Evolutionary conservation across 2,888 invertebrate genomes (phyloP).

Genomic region (Agonopterix subpropinquella): DNA sequence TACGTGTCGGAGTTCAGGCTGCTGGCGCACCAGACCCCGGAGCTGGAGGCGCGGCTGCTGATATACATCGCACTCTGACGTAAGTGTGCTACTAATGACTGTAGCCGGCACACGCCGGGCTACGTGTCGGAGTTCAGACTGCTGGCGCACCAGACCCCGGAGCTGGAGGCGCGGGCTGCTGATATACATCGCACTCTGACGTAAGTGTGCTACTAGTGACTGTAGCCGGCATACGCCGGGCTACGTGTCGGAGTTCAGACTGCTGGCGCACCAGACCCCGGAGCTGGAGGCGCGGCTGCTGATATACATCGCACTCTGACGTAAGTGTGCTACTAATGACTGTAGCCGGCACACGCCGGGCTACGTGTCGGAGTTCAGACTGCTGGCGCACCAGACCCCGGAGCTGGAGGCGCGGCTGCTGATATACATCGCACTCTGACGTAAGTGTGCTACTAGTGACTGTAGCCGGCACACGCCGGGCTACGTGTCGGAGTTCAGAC

Average conservation of each 20-base stretch:
- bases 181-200: slow-evolving; percentile 92
- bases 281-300: slow-evolving; percentile 92
- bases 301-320: slow-evolving; percentile 92
- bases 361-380: slow-evolving; percentile 96
- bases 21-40: slow-evolving; percentile 92
- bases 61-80: slow-evolving; percentile 92
- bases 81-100: slow-evolving; percentile 90
- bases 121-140: slow-evolving; percentile 97
- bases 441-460: slow-evolving; percentile 90
- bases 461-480: slow-evolving; percentile 86
- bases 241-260: slow-evolving; percentile 96
- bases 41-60: slow-evolving; percentile 91
- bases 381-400: slow-evolving; percentile 93
- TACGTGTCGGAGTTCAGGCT: slow-evolving; percentile 97
- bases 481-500: slow-evolving; percentile 96
- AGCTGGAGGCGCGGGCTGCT: slow-evolving; percentile 91
- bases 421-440: slow-evolving; percentile 92
- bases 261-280: slow-evolving; percentile 93
- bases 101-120: slow-evolving; percentile 89
- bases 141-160: slow-evolving; percentile 93
- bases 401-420: slow-evolving; percentile 92
- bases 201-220: slow-evolving; percentile 90
- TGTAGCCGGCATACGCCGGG: slow-evolving; percentile 86
- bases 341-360: slow-evolving; percentile 86
- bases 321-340: slow-evolving; percentile 90